A percentile compares a stretch with the other conserved stretches of the same genome.
Evolutionary conservation across 1,140 invertebrate genomes (phyloP).

Genomic region (Leptestheria dahalacensis): DNA sequence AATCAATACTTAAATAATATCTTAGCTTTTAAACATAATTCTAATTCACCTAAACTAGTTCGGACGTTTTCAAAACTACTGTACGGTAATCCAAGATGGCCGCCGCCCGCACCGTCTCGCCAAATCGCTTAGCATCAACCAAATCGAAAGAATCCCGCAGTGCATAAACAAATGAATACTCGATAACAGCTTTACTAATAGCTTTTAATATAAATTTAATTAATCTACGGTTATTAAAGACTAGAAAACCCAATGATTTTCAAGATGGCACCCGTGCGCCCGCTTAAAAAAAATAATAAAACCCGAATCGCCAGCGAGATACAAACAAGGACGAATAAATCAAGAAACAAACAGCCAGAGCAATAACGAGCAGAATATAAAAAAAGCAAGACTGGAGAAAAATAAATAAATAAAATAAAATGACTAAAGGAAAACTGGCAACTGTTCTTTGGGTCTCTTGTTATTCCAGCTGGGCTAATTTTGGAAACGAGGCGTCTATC

Average conservation of each 20-base stretch:
- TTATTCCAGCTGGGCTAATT: not conserved
- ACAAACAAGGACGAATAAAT: not conserved
- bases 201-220: too few relatives aligned
- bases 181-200: too few relatives aligned
- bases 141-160: not conserved
- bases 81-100: not conserved
- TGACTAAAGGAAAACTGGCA: slow-evolving; percentile 2
- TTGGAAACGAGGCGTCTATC: not conserved
- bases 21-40: too few relatives aligned
- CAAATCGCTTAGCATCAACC: not conserved
- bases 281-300: not conserved
- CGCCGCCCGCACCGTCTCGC: too few relatives aligned
- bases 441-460: not conserved
- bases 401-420: not conserved
- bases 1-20: too few relatives aligned
- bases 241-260: not conserved
- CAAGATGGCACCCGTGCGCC: not conserved
- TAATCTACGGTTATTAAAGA: not conserved
- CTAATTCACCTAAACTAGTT: too few relatives aligned
- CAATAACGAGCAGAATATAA: not conserved
- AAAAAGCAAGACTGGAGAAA: not conserved
- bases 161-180: too few relatives aligned
- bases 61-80: too few relatives aligned
- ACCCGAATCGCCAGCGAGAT: not conserved
- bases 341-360: not conserved